Evolutionary conservation across 2,113 vertebrate species (phyloP).

Genomic region (Leucosticte australis): DNA sequence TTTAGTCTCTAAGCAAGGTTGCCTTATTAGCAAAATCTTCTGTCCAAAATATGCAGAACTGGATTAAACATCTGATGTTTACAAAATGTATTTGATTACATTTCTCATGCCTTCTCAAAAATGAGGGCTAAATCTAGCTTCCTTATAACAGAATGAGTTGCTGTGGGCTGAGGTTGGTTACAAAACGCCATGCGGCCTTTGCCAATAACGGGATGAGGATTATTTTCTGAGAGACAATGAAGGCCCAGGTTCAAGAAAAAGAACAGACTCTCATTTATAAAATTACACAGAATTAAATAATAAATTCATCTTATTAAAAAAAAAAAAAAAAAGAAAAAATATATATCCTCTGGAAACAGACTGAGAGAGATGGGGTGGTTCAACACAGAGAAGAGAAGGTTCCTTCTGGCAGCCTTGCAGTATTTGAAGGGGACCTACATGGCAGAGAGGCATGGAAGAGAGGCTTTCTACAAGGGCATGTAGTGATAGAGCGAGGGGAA

Average conservation of each 20-base stretch:
- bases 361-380: not conserved
- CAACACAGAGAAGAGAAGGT: not conserved
- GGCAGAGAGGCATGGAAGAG: not conserved
- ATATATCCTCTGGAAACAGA: not conserved
- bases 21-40: not conserved
- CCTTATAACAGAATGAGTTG: not conserved
- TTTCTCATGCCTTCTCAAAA: not conserved
- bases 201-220: fast-evolving
- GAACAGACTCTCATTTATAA: not conserved
- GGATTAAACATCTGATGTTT: not conserved
- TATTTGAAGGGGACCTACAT: not conserved
- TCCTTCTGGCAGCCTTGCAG: not conserved
- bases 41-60: not conserved
- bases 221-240: not conserved
- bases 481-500: not conserved
- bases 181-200: not conserved
- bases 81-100: not conserved
- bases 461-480: not conserved
- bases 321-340: not conserved
- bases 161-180: not conserved
- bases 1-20: not conserved
- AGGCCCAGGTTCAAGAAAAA: not conserved
- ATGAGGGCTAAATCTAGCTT: not conserved
- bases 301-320: not conserved
- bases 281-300: not conserved